These are phyloP conservation scores for Ctenopoma multispine DNA, from an alignment of 2,797 vertebrate genomes.

Conservation along the genomic window DNA sequence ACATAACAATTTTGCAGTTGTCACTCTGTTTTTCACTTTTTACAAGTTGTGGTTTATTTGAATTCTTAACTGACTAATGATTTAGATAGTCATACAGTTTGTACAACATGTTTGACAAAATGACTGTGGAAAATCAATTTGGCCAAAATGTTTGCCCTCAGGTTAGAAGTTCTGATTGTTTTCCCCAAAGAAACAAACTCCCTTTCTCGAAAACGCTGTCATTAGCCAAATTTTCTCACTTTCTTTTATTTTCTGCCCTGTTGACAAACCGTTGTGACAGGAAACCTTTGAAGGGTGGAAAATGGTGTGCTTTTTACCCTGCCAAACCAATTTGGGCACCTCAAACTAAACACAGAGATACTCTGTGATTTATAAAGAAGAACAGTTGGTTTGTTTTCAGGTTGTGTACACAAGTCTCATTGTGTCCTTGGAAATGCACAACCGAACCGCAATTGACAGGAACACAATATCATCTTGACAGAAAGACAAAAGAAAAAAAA, in stretches of 20 bases:
- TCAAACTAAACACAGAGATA: conserved; percentile 23
- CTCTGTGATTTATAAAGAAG: conserved; percentile 46
- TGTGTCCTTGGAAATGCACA: conserved; percentile 58
- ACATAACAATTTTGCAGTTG: conserved; percentile 24
- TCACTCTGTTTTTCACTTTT: conserved; percentile 9
- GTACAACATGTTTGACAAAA: conserved; percentile 25
- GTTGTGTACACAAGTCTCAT: conserved; percentile 66
- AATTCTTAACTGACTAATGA: conserved; percentile 27
- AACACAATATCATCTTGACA: conserved; percentile 56
- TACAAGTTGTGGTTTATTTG: conserved; percentile 26
- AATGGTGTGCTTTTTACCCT: conserved; percentile 27
- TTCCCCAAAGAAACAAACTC: conserved; percentile 29
- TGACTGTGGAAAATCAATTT: conserved; percentile 56
- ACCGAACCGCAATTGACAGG: conserved; percentile 40
- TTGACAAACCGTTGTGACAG: conserved; percentile 60
- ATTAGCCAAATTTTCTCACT: conserved; percentile 30
- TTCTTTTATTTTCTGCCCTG: conserved; percentile 53
- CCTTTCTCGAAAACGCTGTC: conserved; percentile 16
- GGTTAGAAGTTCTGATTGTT: conserved; percentile 27
- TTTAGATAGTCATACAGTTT: conserved; percentile 1
- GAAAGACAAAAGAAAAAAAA: conserved; percentile 43
- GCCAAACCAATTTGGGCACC: conserved; percentile 53
- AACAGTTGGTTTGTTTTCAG: conserved; percentile 62
- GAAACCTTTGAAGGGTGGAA: conserved; percentile 49
- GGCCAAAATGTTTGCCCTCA: conserved; percentile 8